Conservation (phyloP, 2,113 vertebrate species). For the Agapornis roseicollis region DNA sequence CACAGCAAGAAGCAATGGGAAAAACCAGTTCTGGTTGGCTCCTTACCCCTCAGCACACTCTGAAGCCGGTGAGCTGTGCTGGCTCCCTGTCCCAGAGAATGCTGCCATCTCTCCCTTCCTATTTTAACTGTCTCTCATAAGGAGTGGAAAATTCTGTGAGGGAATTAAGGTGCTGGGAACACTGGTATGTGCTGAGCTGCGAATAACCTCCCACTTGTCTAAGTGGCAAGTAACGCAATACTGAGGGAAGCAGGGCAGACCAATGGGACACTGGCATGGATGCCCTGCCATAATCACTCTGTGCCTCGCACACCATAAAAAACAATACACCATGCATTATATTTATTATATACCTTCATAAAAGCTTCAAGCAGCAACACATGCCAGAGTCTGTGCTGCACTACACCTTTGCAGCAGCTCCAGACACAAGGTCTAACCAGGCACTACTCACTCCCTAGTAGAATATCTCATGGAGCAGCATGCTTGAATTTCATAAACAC, state of each 20-base stretch:
- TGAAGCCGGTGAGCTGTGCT: background rate
- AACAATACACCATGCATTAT: background rate
- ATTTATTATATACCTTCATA: background rate
- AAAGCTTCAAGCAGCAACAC: background rate
- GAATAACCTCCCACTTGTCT: constrained; percentile 27
- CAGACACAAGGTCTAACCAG: background rate
- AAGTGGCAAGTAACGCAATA: background rate
- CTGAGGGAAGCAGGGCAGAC: background rate
- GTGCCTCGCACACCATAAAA: background rate
- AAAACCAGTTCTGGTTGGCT: background rate
- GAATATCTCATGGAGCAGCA: rapidly evolving
- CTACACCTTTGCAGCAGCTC: background rate
- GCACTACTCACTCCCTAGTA: background rate
- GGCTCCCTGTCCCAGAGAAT: background rate
- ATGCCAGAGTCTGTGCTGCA: background rate
- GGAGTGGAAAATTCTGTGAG: constrained; percentile 49
- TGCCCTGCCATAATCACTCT: background rate
- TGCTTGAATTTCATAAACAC: rapidly evolving
- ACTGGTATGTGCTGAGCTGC: constrained; percentile 10
- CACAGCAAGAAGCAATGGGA: background rate
- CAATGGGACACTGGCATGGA: background rate
- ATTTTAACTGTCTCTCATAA: constrained; percentile 34
- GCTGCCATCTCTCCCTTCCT: constrained; percentile 9
- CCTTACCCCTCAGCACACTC: background rate
- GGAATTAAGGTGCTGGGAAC: background rate